Conservation (phyloP, 2,113 vertebrate species). For the Myrmecophaga tridactyla region DNA sequence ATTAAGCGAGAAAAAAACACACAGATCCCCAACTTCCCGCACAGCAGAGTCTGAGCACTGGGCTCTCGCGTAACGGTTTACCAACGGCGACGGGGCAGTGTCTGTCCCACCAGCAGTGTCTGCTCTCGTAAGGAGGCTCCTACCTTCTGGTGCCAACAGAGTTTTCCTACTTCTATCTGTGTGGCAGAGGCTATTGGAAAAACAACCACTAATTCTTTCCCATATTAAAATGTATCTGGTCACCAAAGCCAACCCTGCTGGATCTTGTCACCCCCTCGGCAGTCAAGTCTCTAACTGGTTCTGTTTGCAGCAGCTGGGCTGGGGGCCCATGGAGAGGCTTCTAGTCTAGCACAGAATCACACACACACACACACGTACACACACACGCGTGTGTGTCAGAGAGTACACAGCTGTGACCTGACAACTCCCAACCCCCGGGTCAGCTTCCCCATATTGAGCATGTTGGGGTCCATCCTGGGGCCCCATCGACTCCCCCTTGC, state of each 20-base stretch:
- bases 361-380: accelerated
- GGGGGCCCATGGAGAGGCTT: background rate
- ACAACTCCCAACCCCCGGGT: no score
- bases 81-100: accelerated
- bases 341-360: background rate
- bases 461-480: accelerated
- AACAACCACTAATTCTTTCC: background rate
- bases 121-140: accelerated
- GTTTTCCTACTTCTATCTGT: background rate
- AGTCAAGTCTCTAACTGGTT: accelerated
- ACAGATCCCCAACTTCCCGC: background rate
- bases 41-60: accelerated
- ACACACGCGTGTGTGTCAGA: no score
- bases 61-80: background rate
- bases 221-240: accelerated
- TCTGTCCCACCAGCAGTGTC: accelerated
- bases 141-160: background rate
- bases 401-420: no score
- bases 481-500: background rate
- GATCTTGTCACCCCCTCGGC: accelerated
- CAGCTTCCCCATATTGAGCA: background rate
- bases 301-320: accelerated
- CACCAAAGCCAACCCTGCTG: accelerated
- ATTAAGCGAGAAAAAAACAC: background rate
- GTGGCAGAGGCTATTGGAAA: background rate